Conservation (phyloP, 2,888 invertebrate genomes). For the Parasteatoda lunata region DNA sequence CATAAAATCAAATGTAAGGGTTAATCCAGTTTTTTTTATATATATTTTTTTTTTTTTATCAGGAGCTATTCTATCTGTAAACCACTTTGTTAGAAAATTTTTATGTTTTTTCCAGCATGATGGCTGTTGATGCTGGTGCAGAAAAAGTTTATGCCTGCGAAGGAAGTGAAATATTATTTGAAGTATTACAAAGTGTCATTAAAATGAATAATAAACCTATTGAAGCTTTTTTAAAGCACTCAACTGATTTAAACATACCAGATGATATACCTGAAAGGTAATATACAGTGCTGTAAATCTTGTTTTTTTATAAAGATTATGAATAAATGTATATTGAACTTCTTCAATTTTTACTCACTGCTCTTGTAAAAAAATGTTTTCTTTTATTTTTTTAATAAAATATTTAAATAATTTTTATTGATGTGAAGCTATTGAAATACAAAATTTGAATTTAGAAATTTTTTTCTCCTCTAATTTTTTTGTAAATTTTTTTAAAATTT, state of each 20-base stretch:
- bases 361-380: not conserved
- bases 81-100: not conserved
- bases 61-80: not conserved
- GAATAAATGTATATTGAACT: not conserved
- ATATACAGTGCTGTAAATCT: no score
- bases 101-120: slow-evolving; percentile 77
- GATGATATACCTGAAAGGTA: slow-evolving; percentile 78
- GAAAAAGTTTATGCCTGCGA: slow-evolving; percentile 81
- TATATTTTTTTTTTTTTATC: not conserved
- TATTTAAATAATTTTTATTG: not conserved
- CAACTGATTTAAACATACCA: slow-evolving; percentile 78
- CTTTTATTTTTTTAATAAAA: not conserved
- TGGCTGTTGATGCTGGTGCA: slow-evolving; percentile 79
- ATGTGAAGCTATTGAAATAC: not conserved
- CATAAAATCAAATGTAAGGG: no score
- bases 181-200: slow-evolving; percentile 79
- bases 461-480: not conserved
- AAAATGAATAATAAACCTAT: slow-evolving; percentile 76
- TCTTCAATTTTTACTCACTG: not conserved
- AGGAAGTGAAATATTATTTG: slow-evolving; percentile 79
- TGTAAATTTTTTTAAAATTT: no score
- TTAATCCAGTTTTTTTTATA: not conserved
- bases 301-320: no score
- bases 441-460: not conserved
- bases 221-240: slow-evolving; percentile 79